Conservation (phyloP, 2,113 vertebrate species). For the Sardina pilchardus region DNA sequence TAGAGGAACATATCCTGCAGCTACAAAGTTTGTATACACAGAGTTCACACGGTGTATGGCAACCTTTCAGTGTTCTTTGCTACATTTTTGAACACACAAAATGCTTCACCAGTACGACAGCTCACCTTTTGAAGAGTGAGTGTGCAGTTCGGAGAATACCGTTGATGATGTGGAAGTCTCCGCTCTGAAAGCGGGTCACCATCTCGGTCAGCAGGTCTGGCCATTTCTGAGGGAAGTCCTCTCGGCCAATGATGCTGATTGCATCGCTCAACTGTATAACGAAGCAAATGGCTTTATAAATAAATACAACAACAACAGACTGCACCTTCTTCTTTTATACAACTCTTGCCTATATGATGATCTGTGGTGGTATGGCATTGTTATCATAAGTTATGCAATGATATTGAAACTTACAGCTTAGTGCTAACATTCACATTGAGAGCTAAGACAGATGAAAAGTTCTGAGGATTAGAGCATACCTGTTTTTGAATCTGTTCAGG, state of each 20-base stretch:
- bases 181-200: slow-evolving; percentile 95
- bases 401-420: neutral
- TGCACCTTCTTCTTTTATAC: neutral
- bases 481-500: slow-evolving; percentile 99
- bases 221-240: slow-evolving; percentile 98
- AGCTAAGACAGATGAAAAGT: neutral
- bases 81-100: neutral
- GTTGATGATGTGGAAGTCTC: slow-evolving; percentile 97
- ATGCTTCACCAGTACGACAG: neutral
- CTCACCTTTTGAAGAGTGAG: slow-evolving; percentile 94
- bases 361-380: too few species aligned
- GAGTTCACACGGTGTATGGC: neutral
- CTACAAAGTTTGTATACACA: neutral
- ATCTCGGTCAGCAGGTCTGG: slow-evolving; percentile 95
- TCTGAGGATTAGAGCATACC: slow-evolving; percentile 66
- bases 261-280: slow-evolving; percentile 88
- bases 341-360: too few species aligned
- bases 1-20: too few species aligned
- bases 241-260: slow-evolving; percentile 96
- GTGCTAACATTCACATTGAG: too few species aligned
- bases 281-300: neutral
- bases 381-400: too few species aligned
- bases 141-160: slow-evolving; percentile 95
- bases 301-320: neutral
- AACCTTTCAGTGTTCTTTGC: too few species aligned